Evolutionary conservation across 2,888 invertebrate genomes (phyloP), one percentile per base, ranked within the genome.

Genomic region (Malachius bipustulatus): DNA sequence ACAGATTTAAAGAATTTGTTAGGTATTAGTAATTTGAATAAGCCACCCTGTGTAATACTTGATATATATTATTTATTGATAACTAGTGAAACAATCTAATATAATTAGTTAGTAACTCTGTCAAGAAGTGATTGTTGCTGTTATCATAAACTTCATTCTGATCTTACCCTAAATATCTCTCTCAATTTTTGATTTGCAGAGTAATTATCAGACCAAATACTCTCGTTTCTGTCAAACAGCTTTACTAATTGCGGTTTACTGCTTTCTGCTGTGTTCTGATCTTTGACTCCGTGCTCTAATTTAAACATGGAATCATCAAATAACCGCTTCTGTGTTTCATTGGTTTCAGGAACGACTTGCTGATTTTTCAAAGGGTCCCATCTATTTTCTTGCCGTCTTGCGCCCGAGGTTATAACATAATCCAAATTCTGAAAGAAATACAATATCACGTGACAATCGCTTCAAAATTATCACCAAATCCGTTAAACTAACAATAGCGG

Each of bases 271-370:
- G 69, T 65, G 47, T 71, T 74, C 39, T 71, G 70, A 62, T 96
- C 96, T 32, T 81, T 79, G 0, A 77, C 75, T 33, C 83, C 83
- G 62, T 98, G 97, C 57, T 98, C 96, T 45, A 98, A 65, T 57
- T 87, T 90, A 60, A 83, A 98, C 98, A 99, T 99, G 4, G 97
- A 82, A 75, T 98, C 96, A 49, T 89, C 88, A 49, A 87, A 90
- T 38, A 98, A 64, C 38, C 82, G 74, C 48, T 87, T 84, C 51
- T 88, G 89, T 0, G 81, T 77, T 57, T 89, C 85, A 56, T 93
- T 90, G 0, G 93, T 93, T 54, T 89, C 89, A 0, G 89, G 83
- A 0, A 89, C 85, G 37, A 89, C 75, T 58, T 96, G 96, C 31
- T 85, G 94, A 68, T 97, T 96, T 49, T 91, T 81, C 16, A 80